A percentile compares a stretch with the other conserved stretches of the same genome.
phyloP scores from a whole-genome alignment of 2,113 vertebrate genomes.

The Eptatretus burgeri region DNA sequence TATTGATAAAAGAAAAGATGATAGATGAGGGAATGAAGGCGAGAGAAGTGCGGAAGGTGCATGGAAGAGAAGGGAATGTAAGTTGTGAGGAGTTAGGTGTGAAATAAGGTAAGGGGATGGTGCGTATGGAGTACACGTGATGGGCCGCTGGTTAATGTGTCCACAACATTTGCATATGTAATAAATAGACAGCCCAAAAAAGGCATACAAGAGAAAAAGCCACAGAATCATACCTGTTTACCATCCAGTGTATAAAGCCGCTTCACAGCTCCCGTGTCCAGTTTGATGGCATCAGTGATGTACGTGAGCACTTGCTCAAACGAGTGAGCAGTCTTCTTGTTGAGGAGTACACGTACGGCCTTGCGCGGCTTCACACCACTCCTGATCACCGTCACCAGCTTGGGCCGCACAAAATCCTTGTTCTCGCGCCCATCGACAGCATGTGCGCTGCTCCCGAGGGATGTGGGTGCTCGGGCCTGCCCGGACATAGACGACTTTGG shows the following conservation, averaged over 20 bases:
- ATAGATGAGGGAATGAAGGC: no score
- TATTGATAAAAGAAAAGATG: no score
- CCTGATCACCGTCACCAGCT: slow-evolving; percentile 81
- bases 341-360: slow-evolving; percentile 64
- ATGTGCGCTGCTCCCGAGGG: slow-evolving; percentile 33
- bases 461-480: slow-evolving; percentile 26
- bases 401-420: slow-evolving; percentile 82
- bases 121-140: no score
- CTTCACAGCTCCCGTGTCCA: slow-evolving; percentile 75
- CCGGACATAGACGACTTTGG: slow-evolving; percentile 24
- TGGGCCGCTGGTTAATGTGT: no score
- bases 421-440: slow-evolving; percentile 33
- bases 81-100: no score
- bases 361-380: slow-evolving; percentile 88
- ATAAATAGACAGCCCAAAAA: no score
- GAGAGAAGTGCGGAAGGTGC: no score
- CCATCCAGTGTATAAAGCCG: slow-evolving; percentile 73
- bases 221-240: slow-evolving; percentile 37
- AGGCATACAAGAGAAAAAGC: no score
- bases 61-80: no score
- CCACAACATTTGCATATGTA: no score
- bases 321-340: slow-evolving; percentile 91
- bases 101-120: no score
- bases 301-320: slow-evolving; percentile 92
- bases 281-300: slow-evolving; percentile 77